phyloP scores from a whole-genome alignment of 2,888 invertebrate species.

The Acanthosoma haemorrhoidale region DNA sequence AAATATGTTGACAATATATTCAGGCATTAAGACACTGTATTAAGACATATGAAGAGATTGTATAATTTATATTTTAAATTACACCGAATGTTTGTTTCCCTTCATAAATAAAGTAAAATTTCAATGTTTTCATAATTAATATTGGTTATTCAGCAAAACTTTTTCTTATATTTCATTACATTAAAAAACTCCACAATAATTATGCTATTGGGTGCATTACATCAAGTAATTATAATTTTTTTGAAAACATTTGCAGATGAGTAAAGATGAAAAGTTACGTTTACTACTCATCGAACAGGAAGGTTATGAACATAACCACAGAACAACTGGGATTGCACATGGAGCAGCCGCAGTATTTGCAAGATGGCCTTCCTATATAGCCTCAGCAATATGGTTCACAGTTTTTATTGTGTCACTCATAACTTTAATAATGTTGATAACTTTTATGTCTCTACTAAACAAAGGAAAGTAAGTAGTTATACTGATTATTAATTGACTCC shows the following conservation, averaged over 20 bases:
- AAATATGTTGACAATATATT: no score
- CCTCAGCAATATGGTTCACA: constrained; percentile 18
- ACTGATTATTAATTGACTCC: background rate
- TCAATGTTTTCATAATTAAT: no score
- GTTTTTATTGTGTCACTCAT: constrained; percentile 13
- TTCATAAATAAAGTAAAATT: no score
- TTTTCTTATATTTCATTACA: no score
- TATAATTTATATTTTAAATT: no score
- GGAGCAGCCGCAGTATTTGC: constrained; percentile 20
- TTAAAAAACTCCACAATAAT: background rate
- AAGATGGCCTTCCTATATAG: constrained; percentile 22
- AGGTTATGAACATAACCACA: background rate
- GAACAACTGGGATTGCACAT: background rate
- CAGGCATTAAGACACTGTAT: no score
- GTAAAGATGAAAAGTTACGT: constrained; percentile 13
- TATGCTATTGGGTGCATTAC: no score
- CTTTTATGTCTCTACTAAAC: background rate
- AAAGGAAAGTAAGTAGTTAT: constrained; percentile 14
- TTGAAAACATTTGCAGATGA: constrained; percentile 3
- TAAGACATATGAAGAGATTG: no score
- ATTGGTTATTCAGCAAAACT: no score
- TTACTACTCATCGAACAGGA: constrained; percentile 12
- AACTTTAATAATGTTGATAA: constrained; percentile 4
- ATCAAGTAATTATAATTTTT: background rate
- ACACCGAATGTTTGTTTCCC: no score